A percentile compares a stretch with the other conserved stretches of the same genome.
Conservation (phyloP, 2,113 vertebrate genomes). For the Thalassoma bifasciatum region DNA sequence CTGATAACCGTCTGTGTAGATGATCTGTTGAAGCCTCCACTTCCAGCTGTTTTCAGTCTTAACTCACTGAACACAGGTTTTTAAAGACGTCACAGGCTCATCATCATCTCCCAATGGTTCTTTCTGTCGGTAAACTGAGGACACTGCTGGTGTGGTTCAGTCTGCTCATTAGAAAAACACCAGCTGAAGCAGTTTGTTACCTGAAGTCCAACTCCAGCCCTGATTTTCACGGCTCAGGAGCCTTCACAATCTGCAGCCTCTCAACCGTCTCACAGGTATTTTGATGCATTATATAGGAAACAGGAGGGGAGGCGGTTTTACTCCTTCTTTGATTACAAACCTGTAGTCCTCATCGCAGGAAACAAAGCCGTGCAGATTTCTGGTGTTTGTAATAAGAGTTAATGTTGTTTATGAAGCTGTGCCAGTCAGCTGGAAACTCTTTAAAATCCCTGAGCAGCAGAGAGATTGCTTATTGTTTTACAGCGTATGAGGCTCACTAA, state of each 20-base stretch:
- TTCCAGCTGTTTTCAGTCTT: too few species aligned
- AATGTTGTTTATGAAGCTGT: background rate
- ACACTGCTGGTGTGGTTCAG: background rate
- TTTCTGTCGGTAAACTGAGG: background rate
- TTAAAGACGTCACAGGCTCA: too few species aligned
- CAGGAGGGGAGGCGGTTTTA: background rate
- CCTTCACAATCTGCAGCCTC: background rate
- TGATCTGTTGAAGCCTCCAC: too few species aligned
- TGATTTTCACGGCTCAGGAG: background rate
- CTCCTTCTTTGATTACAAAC: background rate
- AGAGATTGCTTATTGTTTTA: background rate
- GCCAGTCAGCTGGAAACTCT: background rate
- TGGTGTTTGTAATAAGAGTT: background rate
- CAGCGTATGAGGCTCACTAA: constrained; percentile 5
- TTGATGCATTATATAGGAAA: background rate
- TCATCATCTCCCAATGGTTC: too few species aligned
- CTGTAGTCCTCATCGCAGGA: background rate
- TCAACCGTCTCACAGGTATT: background rate
- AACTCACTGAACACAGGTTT: too few species aligned
- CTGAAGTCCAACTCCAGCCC: background rate
- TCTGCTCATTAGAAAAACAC: background rate
- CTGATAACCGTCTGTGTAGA: too few species aligned
- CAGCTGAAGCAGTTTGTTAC: background rate
- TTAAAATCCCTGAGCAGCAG: background rate
- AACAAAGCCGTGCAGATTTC: background rate